Percentiles rank a stretch among this genome's conserved stretches.
phyloP scores from a whole-genome alignment of 2,888 invertebrate genomes.

The Tenthredo distinguenda region DNA sequence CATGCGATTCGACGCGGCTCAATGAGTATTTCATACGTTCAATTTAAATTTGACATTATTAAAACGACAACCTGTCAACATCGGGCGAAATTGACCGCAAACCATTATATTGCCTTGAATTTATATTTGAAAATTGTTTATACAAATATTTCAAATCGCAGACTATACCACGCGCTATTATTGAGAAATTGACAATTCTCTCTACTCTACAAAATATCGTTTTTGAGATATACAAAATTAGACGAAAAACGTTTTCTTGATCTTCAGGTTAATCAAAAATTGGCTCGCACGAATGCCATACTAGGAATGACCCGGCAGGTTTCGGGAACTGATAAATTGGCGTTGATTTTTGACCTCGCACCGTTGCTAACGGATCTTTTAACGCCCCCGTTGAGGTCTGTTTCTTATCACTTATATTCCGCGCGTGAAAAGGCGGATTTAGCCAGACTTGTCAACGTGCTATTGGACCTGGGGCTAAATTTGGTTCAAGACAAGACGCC shows the following conservation, averaged over 20 bases:
- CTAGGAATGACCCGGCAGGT: conserved; percentile 65
- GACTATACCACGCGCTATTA: neutral
- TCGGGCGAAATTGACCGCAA: neutral
- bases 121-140: neutral
- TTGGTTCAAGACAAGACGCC: conserved; percentile 89
- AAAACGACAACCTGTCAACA: conserved; percentile 12
- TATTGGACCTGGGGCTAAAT: conserved; percentile 94
- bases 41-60: conserved; percentile 32
- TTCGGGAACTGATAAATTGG: conserved; percentile 66
- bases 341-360: conserved; percentile 68
- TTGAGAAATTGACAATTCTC: neutral
- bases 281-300: conserved; percentile 65
- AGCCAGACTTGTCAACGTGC: conserved; percentile 86
- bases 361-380: conserved; percentile 74
- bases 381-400: conserved; percentile 69
- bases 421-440: conserved; percentile 86
- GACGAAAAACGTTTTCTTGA: conserved; percentile 22
- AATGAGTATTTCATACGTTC: conserved; percentile 30
- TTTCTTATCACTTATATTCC: conserved; percentile 86
- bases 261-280: conserved; percentile 77
- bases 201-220: neutral
- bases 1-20: conserved; percentile 27
- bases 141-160: neutral
- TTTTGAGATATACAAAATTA: neutral
- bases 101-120: neutral